These are phyloP conservation scores for Acanthurus lineatus DNA, from an alignment of 2,797 vertebrate genomes.

Conservation along the genomic window DNA sequence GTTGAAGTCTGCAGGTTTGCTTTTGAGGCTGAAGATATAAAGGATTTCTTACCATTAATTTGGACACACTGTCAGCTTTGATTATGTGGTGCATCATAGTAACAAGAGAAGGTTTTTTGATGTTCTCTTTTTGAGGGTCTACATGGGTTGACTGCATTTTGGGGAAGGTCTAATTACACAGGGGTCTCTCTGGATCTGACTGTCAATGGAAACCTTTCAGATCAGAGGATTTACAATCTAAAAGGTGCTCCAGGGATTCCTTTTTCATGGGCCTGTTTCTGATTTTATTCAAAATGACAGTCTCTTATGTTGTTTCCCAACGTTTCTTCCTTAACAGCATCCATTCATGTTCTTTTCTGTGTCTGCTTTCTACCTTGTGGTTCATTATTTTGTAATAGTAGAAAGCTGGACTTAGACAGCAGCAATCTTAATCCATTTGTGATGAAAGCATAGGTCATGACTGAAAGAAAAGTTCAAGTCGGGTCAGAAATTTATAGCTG, in stretches of 20 bases:
- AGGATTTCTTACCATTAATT: not conserved
- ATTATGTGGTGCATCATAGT: conserved; percentile 8
- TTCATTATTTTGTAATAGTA: not conserved
- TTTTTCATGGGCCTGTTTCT: not conserved
- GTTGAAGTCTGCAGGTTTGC: not conserved
- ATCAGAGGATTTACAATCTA: no score
- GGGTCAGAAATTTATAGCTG: no score
- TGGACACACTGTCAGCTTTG: conserved; percentile 3
- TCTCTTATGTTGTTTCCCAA: no score
- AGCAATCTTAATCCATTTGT: not conserved
- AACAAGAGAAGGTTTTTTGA: not conserved
- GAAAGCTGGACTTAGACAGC: not conserved
- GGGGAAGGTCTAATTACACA: not conserved
- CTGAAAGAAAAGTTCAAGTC: no score
- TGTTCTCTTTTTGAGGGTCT: not conserved
- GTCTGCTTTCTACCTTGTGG: not conserved
- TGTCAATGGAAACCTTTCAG: not conserved
- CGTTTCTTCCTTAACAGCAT: not conserved
- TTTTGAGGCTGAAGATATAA: not conserved
- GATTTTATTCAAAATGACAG: no score
- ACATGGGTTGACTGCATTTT: not conserved
- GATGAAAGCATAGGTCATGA: no score
- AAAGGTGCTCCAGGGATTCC: no score
- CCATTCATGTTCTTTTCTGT: not conserved
- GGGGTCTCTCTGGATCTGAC: not conserved